These are phyloP conservation scores for Xestia xanthographa DNA, from an alignment of 2,888 invertebrate genomes.

Conservation along the genomic window DNA sequence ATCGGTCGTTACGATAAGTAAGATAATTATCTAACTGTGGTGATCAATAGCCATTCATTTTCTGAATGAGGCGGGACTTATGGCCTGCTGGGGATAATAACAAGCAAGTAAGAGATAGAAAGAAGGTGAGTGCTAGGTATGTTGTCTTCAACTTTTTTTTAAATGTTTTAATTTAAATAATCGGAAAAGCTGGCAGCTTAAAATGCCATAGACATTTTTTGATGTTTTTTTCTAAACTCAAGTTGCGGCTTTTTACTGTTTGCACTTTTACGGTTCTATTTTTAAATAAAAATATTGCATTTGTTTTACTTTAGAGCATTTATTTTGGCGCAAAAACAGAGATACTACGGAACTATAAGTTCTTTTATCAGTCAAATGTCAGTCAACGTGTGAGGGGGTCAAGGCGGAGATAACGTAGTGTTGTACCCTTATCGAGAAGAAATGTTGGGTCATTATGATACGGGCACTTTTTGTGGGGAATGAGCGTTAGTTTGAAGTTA, in stretches of 20 bases:
- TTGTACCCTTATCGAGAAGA: constrained; percentile 54
- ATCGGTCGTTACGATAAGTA: neutral
- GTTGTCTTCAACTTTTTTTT: neutral
- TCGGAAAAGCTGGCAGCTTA: neutral
- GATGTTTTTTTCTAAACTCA: neutral
- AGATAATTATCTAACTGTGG: neutral
- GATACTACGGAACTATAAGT: constrained; percentile 36
- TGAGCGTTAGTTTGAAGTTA: constrained; percentile 7
- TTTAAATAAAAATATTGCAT: neutral
- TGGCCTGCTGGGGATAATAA: neutral
- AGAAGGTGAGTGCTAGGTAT: constrained; percentile 2
- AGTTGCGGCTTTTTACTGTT: neutral
- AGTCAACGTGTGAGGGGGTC: constrained; percentile 59
- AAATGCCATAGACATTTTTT: constrained; percentile 1
- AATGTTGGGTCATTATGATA: constrained; percentile 54
- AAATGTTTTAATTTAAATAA: neutral
- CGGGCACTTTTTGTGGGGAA: constrained; percentile 42
- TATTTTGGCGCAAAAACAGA: constrained; percentile 43
- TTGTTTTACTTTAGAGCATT: neutral
- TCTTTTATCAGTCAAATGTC: constrained; percentile 59
- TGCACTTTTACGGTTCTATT: neutral
- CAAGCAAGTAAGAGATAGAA: neutral
- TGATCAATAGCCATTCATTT: neutral
- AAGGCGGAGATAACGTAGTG: constrained; percentile 65
- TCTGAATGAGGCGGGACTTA: neutral